Base-by-base conservation (phyloP, 2,797 vertebrate genomes). In the Helicolenus hilgendorfi region DNA sequence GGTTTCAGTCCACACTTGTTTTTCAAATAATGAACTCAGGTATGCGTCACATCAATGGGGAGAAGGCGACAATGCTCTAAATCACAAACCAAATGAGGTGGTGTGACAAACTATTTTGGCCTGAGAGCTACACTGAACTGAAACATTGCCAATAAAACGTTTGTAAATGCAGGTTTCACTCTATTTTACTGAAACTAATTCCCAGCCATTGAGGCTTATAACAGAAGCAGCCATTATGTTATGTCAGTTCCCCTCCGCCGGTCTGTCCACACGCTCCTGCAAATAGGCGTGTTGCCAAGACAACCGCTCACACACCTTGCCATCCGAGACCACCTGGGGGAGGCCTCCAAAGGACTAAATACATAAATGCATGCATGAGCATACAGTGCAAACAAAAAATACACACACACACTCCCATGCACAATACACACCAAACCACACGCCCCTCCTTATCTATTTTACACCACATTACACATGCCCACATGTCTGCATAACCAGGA, bases 231-330 rank as follows among this genome's bases (percentile, higher is more conserved):
- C 86, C 77, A 85, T 94, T 89, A 83, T 85, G 77, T 79, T 92
- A 90, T 91, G 88, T 95, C 91, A 81, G 83, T 92, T 94, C 89
- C 84, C 77, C 79, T 89, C 89, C 90, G 84, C 84, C 89, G 86
- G 78, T 88, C 83, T 94, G 92, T 94, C 89, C 82, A 89, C 83
- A 77, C 91, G 18, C 45, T 49, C 45, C 45, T 84, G 84, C 90
- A 87, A 92, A 86, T 84, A 80, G 94, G 91, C 83, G 4, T 64
- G 95, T 97, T 97, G 94, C 96, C 96, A 96, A 79, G 94, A 92
- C 94, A 86, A 97, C 89, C 2, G 80, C 91, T 94, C 83, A 82
- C 88, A 91, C 92, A 91, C 92, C 88, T 92, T 79, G 75, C 56
- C 94, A 91, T 91, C 84, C 62, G 70, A 94, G 91, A 96, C 93